Conservation (phyloP, 2,797 vertebrate genomes). For the Clarias pachynema region DNA sequence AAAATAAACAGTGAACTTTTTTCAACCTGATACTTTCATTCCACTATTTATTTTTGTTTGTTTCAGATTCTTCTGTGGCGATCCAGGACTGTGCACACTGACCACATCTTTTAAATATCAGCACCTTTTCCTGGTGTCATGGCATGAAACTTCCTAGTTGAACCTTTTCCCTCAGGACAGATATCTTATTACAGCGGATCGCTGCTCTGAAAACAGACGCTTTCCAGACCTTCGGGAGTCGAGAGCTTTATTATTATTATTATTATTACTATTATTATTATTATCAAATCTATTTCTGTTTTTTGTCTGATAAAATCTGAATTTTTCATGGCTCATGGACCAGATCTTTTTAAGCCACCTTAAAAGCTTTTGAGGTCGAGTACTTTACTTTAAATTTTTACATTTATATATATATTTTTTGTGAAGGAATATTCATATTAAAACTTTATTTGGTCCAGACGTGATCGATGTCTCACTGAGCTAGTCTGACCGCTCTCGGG, state of each 20-base stretch:
- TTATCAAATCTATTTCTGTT: neutral
- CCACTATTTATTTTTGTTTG: neutral
- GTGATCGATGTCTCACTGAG: neutral
- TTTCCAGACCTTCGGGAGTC: conserved; percentile 1
- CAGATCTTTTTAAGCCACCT: neutral
- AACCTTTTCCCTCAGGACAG: neutral
- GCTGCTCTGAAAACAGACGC: neutral
- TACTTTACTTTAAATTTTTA: neutral
- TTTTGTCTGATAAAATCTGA: neutral
- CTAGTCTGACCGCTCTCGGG: neutral
- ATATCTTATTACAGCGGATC: neutral
- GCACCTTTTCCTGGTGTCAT: conserved; percentile 41
- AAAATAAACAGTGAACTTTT: neutral
- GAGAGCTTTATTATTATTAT: too few species aligned
- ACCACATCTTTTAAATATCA: conserved; percentile 53
- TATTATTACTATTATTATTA: neutral
- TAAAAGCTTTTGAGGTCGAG: neutral
- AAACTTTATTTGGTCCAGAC: neutral
- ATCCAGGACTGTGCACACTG: neutral
- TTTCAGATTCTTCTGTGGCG: neutral
- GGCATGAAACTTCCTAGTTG: neutral
- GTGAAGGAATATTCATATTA: neutral
- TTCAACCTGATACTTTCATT: neutral
- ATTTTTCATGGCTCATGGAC: neutral
- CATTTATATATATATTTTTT: neutral